Evolutionary conservation across 2,888 invertebrate genomes (phyloP).

Genomic region (Synanthedon tipuliformis): DNA sequence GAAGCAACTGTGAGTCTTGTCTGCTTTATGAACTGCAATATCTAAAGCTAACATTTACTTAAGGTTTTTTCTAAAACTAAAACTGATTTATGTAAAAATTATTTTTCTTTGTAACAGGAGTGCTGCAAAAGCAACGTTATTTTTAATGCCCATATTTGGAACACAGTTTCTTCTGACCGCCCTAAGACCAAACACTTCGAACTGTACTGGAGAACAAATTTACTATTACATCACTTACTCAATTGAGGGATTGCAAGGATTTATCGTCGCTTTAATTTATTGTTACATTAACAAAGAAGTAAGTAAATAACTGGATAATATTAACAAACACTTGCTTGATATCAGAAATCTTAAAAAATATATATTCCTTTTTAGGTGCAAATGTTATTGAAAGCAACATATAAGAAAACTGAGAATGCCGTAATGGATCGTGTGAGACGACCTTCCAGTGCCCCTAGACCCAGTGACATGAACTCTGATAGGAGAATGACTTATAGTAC

Average conservation of each 20-base stretch:
- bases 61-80: neutral
- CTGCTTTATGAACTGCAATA: neutral
- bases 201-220: constrained; percentile 62
- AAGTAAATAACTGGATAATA: constrained; percentile 6
- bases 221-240: constrained; percentile 72
- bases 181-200: constrained; percentile 60
- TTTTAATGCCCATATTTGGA: constrained; percentile 78
- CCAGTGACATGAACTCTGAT: constrained; percentile 30
- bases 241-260: constrained; percentile 72
- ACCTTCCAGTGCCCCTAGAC: constrained; percentile 31
- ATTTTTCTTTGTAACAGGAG: constrained; percentile 45
- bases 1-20: constrained; percentile 58
- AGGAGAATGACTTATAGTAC: constrained; percentile 53
- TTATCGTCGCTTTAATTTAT: constrained; percentile 73
- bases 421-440: constrained; percentile 44
- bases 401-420: constrained; percentile 52
- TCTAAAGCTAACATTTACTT: neutral
- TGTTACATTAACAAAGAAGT: constrained; percentile 78
- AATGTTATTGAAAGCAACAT: constrained; percentile 47
- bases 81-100: neutral
- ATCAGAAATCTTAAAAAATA: neutral
- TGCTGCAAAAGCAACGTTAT: constrained; percentile 74
- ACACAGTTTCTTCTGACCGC: constrained; percentile 75
- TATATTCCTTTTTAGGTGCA: constrained; percentile 34
- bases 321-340: too few species aligned